These are phyloP conservation scores for Pseudomyrmex dendroicus DNA, from an alignment of 1,140 invertebrate species.

Conservation along the genomic window DNA sequence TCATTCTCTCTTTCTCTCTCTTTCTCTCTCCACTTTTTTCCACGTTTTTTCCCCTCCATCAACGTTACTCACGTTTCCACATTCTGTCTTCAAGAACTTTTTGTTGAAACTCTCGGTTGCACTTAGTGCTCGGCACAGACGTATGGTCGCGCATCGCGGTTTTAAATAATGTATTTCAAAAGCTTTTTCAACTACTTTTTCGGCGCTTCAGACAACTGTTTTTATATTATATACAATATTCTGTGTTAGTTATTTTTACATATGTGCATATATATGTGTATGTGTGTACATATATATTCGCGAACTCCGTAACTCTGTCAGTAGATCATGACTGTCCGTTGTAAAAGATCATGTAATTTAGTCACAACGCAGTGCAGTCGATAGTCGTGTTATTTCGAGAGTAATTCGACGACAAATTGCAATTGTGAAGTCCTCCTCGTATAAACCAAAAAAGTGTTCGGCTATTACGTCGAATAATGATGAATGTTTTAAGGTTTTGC, in stretches of 20 bases:
- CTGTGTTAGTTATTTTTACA: too few species aligned
- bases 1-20: too few species aligned
- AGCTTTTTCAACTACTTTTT: neutral
- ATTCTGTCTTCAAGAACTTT: conserved; percentile 55
- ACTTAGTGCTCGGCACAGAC: conserved; percentile 27
- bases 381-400: neutral
- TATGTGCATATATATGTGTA: too few species aligned
- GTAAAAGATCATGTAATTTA: conserved; percentile 15
- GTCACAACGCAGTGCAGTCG: neutral
- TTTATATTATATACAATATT: neutral
- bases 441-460: neutral
- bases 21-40: conserved; percentile 19
- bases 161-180: conserved; percentile 46
- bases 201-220: neutral
- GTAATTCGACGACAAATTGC: conserved; percentile 1
- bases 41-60: conserved; percentile 44
- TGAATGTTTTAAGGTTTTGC: conserved; percentile 1
- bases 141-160: conserved; percentile 7
- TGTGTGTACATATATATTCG: neutral
- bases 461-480: conserved; percentile 8
- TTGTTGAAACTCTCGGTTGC: conserved; percentile 35
- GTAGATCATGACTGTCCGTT: neutral
- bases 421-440: neutral
- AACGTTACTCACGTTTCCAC: conserved; percentile 43
- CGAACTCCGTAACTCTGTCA: neutral